Conservation (phyloP, 2,797 vertebrate genomes). For the Hapalemur alaotrensis region DNA sequence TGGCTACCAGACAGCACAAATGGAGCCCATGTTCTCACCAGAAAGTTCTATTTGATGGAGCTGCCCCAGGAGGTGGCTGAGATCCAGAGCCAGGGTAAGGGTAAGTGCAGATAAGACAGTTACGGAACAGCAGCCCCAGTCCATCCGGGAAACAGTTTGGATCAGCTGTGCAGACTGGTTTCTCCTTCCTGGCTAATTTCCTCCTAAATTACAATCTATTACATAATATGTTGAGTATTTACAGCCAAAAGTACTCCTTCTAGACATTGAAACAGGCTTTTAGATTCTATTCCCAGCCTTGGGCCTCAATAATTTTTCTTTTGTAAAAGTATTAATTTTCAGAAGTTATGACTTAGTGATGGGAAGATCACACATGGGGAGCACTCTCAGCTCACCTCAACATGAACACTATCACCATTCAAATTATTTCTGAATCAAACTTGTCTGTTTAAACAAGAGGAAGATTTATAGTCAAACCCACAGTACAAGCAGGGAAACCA, state of each 20-base stretch:
- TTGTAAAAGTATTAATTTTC: neutral
- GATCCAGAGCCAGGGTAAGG: neutral
- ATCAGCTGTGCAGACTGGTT: neutral
- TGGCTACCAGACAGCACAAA: neutral
- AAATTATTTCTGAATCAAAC: neutral
- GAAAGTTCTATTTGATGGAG: neutral
- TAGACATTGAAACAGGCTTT: neutral
- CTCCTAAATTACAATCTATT: neutral
- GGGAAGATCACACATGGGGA: neutral
- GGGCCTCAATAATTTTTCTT: neutral
- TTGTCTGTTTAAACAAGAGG: neutral
- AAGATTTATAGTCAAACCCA: neutral
- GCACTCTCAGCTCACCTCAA: neutral
- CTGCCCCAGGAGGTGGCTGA: rapidly evolving
- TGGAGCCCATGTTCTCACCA: neutral
- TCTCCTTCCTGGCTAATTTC: neutral
- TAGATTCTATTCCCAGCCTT: neutral
- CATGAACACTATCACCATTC: neutral
- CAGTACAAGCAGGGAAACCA: neutral
- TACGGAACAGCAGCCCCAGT: neutral
- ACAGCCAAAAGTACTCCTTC: neutral
- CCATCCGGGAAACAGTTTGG: neutral
- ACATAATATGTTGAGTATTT: neutral
- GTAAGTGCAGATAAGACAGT: neutral
- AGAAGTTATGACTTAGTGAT: neutral